Conservation (phyloP, 2,888 invertebrate genomes). For the Halocaridina rubra region DNA sequence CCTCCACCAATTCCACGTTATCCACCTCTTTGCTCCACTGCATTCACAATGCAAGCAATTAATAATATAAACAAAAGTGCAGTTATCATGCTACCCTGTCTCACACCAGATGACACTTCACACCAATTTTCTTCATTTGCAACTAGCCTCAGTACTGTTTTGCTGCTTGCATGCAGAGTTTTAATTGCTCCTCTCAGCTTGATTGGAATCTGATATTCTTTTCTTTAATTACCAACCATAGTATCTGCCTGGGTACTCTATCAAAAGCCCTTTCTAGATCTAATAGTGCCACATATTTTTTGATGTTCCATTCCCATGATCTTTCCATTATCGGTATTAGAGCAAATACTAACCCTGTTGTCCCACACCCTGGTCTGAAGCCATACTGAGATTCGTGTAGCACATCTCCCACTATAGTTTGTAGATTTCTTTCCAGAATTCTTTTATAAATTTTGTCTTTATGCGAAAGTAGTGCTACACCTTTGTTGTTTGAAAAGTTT, state of each 20-base stretch:
- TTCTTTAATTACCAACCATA: not conserved
- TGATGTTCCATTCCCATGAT: not conserved
- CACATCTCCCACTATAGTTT: not conserved
- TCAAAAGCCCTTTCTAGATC: slow-evolving; percentile 2
- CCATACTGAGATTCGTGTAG: not conserved
- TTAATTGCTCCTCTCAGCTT: not conserved
- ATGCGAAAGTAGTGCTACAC: not conserved
- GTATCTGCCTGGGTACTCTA: not conserved
- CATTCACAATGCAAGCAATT: not conserved
- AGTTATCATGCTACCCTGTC: not conserved
- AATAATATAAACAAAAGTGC: not conserved
- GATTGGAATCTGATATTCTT: not conserved
- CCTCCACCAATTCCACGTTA: not conserved
- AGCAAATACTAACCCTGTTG: not conserved
- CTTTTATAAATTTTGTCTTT: too few species aligned
- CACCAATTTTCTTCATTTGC: not conserved
- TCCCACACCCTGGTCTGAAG: not conserved
- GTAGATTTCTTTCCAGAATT: not conserved
- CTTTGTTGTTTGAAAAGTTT: not conserved
- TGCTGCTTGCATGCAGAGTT: not conserved
- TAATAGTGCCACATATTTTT: not conserved
- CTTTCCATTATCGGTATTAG: not conserved
- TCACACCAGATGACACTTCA: not conserved
- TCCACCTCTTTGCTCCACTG: not conserved
- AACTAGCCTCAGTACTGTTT: not conserved